phyloP scores from a whole-genome alignment of 2,113 vertebrate species.

The Beaufortia kweichowensis region DNA sequence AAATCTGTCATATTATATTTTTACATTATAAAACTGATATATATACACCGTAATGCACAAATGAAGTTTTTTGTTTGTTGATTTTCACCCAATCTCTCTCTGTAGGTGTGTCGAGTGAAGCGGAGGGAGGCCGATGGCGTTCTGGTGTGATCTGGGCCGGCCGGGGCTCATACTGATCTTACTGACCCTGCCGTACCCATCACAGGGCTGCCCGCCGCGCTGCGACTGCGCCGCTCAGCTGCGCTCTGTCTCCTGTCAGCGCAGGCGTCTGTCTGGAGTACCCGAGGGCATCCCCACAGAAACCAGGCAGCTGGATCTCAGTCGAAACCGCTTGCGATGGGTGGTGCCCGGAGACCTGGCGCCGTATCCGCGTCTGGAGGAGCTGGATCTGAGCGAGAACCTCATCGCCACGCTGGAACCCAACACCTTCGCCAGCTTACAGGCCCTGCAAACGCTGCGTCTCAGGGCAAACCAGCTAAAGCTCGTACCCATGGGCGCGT shows the following conservation, averaged over 20 bases:
- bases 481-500: constrained; percentile 89
- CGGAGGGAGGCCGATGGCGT: constrained; percentile 75
- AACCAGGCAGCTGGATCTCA: constrained; percentile 89
- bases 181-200: constrained; percentile 52
- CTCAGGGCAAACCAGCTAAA: constrained; percentile 92
- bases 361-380: constrained; percentile 85
- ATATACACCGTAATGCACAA: too few species aligned
- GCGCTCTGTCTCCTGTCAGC: constrained; percentile 85
- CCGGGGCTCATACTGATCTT: constrained; percentile 67
- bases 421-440: constrained; percentile 87
- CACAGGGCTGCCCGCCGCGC: constrained; percentile 83
- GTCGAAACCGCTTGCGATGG: constrained; percentile 93
- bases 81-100: background rate
- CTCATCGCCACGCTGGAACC: constrained; percentile 90
- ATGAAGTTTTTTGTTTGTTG: too few species aligned
- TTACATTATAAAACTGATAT: too few species aligned
- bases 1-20: too few species aligned
- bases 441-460: constrained; percentile 82
- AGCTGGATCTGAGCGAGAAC: constrained; percentile 95
- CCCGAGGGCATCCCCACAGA: constrained; percentile 95
- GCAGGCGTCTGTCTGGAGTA: constrained; percentile 84
- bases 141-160: constrained; percentile 63
- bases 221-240: constrained; percentile 87
- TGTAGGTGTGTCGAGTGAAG: constrained; percentile 74
- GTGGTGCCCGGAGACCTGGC: constrained; percentile 87